Percentiles rank a stretch among this genome's conserved stretches.
Conservation (phyloP, 2,888 invertebrate genomes). For the Lasioglossum figueresi region DNA sequence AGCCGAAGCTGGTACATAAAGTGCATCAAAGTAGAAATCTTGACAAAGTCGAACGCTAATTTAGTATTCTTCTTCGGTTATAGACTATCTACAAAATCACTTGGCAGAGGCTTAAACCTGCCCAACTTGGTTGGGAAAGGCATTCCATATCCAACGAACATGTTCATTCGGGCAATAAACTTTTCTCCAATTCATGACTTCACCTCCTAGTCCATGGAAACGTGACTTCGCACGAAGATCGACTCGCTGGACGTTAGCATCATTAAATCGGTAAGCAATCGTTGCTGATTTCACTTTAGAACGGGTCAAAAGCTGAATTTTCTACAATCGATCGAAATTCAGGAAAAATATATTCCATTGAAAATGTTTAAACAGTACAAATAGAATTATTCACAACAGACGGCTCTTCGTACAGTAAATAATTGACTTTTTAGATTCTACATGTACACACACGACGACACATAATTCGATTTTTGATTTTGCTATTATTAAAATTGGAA, state of each 20-base stretch:
- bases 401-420: no score
- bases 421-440: no score
- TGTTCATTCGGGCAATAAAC: background rate
- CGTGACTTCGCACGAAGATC: background rate
- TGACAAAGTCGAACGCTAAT: background rate
- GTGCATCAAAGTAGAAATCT: background rate
- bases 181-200: background rate
- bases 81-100: background rate
- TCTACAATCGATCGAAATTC: no score
- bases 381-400: no score
- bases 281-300: background rate
- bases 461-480: no score
- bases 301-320: background rate
- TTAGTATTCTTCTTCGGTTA: background rate
- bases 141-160: background rate
- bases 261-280: background rate
- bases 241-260: background rate
- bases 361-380: no score
- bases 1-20: background rate
- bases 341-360: no score
- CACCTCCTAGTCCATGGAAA: background rate
- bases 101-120: background rate
- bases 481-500: no score
- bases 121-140: background rate
- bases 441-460: no score